Conservation (phyloP, 2,888 invertebrate genomes). For the Barypeithes pellucidus region DNA sequence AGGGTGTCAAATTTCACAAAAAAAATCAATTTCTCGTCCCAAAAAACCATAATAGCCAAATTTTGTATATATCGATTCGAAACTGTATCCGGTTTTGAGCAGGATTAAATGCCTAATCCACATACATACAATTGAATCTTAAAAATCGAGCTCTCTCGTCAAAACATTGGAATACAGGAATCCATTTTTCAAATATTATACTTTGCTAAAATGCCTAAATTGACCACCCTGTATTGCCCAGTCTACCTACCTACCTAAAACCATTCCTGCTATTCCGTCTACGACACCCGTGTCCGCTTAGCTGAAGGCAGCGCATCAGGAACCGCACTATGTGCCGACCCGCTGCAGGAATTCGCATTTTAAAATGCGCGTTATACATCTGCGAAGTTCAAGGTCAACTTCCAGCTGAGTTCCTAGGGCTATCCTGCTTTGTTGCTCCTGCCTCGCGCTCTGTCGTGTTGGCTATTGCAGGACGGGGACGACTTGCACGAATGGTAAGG, state of each 20-base stretch:
- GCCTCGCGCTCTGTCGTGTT: slow-evolving; percentile 14
- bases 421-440: slow-evolving; percentile 38
- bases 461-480: slow-evolving; percentile 7
- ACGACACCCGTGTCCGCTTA: slow-evolving; percentile 12
- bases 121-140: too few species aligned
- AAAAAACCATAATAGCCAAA: too few species aligned
- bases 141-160: too few species aligned
- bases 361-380: slow-evolving; percentile 39
- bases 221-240: slow-evolving; percentile 8
- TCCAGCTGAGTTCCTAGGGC: slow-evolving; percentile 51
- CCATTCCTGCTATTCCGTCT: slow-evolving; percentile 17
- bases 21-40: too few species aligned
- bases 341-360: slow-evolving; percentile 38
- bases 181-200: too few species aligned
- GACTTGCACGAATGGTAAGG: slow-evolving; percentile 8
- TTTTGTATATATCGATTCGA: too few species aligned
- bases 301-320: slow-evolving; percentile 16
- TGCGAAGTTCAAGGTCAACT: slow-evolving; percentile 54
- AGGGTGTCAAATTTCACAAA: too few species aligned
- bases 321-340: slow-evolving; percentile 25
- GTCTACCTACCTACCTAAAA: slow-evolving; percentile 17
- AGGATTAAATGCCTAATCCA: too few species aligned
- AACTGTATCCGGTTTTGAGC: too few species aligned
- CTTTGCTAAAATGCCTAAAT: background rate
- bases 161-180: too few species aligned